Conservation (phyloP, 2,113 vertebrate species). For the Furnarius figulus region DNA sequence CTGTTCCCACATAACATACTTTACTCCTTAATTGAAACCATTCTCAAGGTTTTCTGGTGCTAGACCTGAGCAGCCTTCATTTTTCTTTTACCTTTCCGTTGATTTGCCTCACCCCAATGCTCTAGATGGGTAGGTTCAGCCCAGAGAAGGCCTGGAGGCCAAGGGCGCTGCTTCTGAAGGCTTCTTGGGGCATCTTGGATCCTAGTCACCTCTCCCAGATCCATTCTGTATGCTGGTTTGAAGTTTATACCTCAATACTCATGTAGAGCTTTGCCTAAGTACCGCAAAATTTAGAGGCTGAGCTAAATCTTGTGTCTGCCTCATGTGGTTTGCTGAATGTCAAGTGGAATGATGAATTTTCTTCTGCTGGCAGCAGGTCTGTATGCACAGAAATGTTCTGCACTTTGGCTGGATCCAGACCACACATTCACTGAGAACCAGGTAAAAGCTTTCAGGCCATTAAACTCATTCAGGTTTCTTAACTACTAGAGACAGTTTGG, state of each 20-base stretch:
- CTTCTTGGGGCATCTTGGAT: not conserved
- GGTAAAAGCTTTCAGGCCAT: not conserved
- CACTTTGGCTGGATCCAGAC: not conserved
- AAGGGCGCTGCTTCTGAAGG: not conserved
- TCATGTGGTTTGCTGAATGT: not conserved
- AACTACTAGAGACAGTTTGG: not conserved
- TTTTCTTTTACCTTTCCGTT: not conserved
- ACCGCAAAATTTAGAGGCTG: not conserved
- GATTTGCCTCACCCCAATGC: not conserved
- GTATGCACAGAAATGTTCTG: not conserved
- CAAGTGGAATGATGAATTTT: not conserved
- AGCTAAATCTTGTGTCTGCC: not conserved
- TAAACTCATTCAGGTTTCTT: not conserved
- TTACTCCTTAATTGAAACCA: not conserved
- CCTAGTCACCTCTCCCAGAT: not conserved
- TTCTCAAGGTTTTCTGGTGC: not conserved
- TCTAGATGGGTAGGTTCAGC: not conserved
- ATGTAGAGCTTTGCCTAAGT: not conserved
- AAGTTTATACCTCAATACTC: not conserved
- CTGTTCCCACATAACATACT: not conserved
- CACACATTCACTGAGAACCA: not conserved
- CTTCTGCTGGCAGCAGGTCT: not conserved
- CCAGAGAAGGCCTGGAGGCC: not conserved
- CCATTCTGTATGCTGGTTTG: not conserved
- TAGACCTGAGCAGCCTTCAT: not conserved